Evolutionary conservation across 2,888 invertebrate species (phyloP), one percentile per base, ranked within the genome.

Genomic region (Carabus problematicus): DNA sequence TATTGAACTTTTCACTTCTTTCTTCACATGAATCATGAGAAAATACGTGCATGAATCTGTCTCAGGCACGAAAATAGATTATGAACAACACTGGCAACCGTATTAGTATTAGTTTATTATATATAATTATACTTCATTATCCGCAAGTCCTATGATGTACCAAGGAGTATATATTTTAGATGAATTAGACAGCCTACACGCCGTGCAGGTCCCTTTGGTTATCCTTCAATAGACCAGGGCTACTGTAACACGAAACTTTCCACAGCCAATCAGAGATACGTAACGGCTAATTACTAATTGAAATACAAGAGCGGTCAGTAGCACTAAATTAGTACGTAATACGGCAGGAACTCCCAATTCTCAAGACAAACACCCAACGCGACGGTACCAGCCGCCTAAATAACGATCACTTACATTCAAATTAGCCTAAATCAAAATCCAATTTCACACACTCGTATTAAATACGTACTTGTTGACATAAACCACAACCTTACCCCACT

Each of bases 371-470:
- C 54, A 40, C 63, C 49, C 52, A n/a, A n/a, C n/a, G 3, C 29
- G 6, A 19, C 16, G 52, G 52, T 52, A 49, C 12, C 29, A 52
- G 41, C 19, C 39, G 39, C 16, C 55, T 42, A 42, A 64, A 64
- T 64, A 40, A 64, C 54, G 54, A 64, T 64, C 63, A 64, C 52
- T 64, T 64, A 19, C 42, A 54, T 64, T 64, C 63, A 64, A 54
- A 64, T 64, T 64, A 64, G 54, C 42, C 63, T 42, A 64, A 54
- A 64, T 64, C 63, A 64, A 64, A 64, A 64, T 64, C 39, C 54
- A 52, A 64, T 64, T 60, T 29, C 29, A 29, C 29, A 29, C 29
- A 6, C 29, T 2, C 6, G 3, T 29, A 29, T 29, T 29, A 29
- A 29, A 29, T 29, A 29, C 29, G 29, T 29, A 29, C 29, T 29